A percentile compares a stretch with the other conserved stretches of the same genome.
These are phyloP conservation scores for Micrasema longulum DNA, from an alignment of 1,140 invertebrate genomes.

Conservation along the genomic window DNA sequence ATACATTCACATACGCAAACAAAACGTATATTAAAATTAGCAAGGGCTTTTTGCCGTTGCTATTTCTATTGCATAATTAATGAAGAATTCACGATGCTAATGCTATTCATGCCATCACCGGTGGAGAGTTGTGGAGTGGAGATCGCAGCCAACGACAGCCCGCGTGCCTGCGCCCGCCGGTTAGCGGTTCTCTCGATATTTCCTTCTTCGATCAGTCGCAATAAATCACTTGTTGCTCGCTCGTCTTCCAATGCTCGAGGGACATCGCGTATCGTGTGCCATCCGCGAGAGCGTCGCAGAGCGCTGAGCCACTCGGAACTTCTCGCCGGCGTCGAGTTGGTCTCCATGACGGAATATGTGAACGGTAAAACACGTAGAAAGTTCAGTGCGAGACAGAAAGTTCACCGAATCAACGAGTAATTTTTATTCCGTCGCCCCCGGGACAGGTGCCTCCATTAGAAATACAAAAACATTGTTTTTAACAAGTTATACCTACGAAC, in stretches of 20 bases:
- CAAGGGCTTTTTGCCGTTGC: no score
- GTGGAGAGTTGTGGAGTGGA: background rate
- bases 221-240: slow-evolving; percentile 24
- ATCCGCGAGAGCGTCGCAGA: background rate
- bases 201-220: slow-evolving; percentile 26
- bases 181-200: background rate
- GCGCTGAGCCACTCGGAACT: background rate
- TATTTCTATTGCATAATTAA: no score
- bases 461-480: background rate
- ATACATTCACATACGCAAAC: no score
- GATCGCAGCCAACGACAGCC: background rate
- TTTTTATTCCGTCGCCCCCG: background rate
- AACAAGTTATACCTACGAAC: no score
- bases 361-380: slow-evolving; percentile 32
- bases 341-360: slow-evolving; percentile 40
- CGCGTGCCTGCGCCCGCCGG: background rate
- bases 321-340: background rate
- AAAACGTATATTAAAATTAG: no score
- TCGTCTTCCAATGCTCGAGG: background rate
- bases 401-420: slow-evolving; percentile 22
- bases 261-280: background rate
- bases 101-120: no score
- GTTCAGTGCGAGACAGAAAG: slow-evolving; percentile 29
- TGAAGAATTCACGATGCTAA: no score
- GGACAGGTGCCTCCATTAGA: background rate